phyloP scores from a whole-genome alignment of 2,888 invertebrate species.

The Heteromyza rotundicornis region DNA sequence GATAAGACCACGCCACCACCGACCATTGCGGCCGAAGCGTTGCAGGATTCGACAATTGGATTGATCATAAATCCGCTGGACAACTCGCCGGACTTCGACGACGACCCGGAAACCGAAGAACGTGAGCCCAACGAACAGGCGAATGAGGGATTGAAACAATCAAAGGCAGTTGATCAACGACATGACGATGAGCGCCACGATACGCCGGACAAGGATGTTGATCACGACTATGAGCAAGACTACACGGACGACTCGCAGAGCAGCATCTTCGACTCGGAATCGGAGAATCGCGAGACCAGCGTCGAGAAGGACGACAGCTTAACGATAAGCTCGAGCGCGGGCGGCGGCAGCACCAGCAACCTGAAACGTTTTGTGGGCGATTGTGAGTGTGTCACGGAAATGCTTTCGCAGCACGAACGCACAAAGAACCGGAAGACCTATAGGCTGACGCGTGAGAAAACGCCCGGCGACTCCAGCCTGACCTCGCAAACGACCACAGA shows the following conservation, averaged over 20 bases:
- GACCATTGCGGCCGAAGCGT: constrained; percentile 34
- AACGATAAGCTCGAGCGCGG: constrained; percentile 40
- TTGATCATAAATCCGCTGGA: constrained; percentile 72
- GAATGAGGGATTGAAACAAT: constrained; percentile 17
- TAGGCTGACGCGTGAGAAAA: constrained; percentile 55
- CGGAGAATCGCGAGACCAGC: constrained; percentile 57
- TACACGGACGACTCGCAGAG: constrained; percentile 60
- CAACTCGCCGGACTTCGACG: constrained; percentile 58
- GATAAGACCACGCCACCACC: constrained; percentile 38
- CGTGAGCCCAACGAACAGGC: constrained; percentile 29
- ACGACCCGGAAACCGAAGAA: constrained; percentile 44
- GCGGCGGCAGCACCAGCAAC: constrained; percentile 37
- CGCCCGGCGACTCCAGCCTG: constrained; percentile 46
- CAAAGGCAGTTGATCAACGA: constrained; percentile 18
- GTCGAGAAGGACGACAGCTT: constrained; percentile 58
- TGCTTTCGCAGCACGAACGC: constrained; percentile 57
- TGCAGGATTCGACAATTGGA: constrained; percentile 63
- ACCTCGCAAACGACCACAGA: constrained; percentile 35
- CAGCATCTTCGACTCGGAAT: constrained; percentile 60
- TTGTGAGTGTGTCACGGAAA: constrained; percentile 59
- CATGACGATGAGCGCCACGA: constrained; percentile 20
- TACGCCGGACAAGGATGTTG: constrained; percentile 33
- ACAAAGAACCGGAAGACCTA: constrained; percentile 62
- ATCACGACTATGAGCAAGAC: constrained; percentile 49
- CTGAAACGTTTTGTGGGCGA: constrained; percentile 60